phyloP scores from a whole-genome alignment of 2,113 vertebrate species.

The Eubucco bourcierii region DNA sequence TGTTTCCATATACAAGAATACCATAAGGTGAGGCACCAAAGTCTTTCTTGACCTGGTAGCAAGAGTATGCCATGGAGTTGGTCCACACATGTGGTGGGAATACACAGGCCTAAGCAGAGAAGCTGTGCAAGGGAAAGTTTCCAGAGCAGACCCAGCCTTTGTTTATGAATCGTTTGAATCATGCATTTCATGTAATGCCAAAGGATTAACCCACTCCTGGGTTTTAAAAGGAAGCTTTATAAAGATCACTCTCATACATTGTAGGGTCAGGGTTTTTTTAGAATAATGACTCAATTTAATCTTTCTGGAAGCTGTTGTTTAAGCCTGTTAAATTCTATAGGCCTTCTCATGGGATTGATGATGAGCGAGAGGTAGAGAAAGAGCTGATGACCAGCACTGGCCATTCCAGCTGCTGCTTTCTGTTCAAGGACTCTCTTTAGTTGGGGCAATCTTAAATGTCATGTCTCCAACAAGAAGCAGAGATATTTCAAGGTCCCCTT shows the following conservation, averaged over 20 bases:
- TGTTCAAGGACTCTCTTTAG: background rate
- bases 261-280: background rate
- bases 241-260: background rate
- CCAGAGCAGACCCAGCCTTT: background rate
- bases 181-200: background rate
- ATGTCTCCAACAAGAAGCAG: background rate
- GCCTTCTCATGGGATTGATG: slow-evolving; percentile 1
- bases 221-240: slow-evolving; percentile 10
- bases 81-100: background rate
- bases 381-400: slow-evolving; percentile 5
- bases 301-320: slow-evolving; percentile 27
- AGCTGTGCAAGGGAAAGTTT: background rate
- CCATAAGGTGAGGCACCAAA: background rate
- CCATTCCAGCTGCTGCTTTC: slow-evolving; percentile 31
- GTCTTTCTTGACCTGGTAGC: background rate
- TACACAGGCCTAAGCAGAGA: background rate
- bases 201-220: background rate
- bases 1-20: background rate
- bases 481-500: slow-evolving; percentile 28
- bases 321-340: slow-evolving; percentile 41
- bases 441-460: slow-evolving; percentile 33
- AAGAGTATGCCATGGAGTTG: background rate
- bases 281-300: slow-evolving; percentile 14
- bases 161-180: background rate
- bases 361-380: slow-evolving; percentile 13